Evolutionary conservation across 2,797 vertebrate genomes (phyloP), one percentile per base, ranked within the genome.

Genomic region (Calcarius lapponicus): DNA sequence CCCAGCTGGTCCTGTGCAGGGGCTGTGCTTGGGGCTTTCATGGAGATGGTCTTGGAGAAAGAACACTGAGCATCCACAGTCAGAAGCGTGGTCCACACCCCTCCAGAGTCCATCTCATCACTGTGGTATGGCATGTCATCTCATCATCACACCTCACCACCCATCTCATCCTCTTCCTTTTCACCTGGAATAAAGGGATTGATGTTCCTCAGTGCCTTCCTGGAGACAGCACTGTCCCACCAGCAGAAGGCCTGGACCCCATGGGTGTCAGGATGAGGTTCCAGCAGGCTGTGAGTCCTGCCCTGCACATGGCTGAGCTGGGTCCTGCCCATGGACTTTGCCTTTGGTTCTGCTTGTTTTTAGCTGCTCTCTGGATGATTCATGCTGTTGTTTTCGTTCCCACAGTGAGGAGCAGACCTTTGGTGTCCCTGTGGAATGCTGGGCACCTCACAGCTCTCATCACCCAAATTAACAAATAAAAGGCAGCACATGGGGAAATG

Each of bases 21-120:
- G 10, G 20, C 11, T 31, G 9, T 19, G 1, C 0, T 36, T 22
- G 61, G 48, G 29, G 14, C 20, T 80, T 47, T 32, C 2, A 0
- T 32, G 29, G 43, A 65, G 12, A 34, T 45, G 62, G 24, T 24
- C 43, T 42, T 34, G 31, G 32, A 88, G 50, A 50, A 80, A 29
- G 51, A 38, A 84, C 64, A 70, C 1, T 38, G 73, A 76, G 17
- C 38, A 73, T 9, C 32, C 32, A 13, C 58, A 90, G 36, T 26
- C 60, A 90, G 73, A 53, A 73, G n/a, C 2, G 1, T 18, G 40
- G 57, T n/a, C 34, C 8, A 1, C 15, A 22, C 12, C 15, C 34
- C 22, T 34, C 47, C 21, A 34, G 32, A 11, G 13, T 38, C 28
- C 26, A 21, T 74, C 32, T 42, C 65, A 50, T 45, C 72, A 48